Percentiles rank a stretch among this genome's conserved stretches.
phyloP scores from a whole-genome alignment of 1,140 invertebrate species.

The Bombus balteatus region DNA sequence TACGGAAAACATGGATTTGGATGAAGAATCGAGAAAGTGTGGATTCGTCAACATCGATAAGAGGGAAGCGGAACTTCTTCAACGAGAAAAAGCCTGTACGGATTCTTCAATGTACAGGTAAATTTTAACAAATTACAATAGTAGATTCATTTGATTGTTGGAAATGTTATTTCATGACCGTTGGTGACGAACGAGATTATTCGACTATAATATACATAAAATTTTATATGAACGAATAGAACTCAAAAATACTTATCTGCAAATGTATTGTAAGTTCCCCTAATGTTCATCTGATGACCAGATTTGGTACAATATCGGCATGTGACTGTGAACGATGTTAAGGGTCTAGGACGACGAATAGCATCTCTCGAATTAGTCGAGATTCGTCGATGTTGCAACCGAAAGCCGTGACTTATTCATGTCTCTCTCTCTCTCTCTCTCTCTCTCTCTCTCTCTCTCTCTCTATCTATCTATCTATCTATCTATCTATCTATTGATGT shows the following conservation, averaged over 20 bases:
- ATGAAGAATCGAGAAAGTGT: conserved; percentile 63
- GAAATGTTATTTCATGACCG: not conserved
- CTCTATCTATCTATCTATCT: too few species aligned
- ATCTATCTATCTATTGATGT: too few species aligned
- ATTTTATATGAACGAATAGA: not conserved
- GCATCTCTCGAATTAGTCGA: conserved; percentile 65
- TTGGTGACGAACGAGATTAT: not conserved
- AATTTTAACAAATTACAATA: not conserved
- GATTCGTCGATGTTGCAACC: conserved; percentile 59
- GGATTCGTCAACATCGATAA: conserved; percentile 70
- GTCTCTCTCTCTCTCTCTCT: conserved; percentile 13
- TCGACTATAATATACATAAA: not conserved
- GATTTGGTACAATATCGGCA: conserved; percentile 28
- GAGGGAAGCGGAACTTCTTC: conserved; percentile 60
- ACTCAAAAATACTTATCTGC: not conserved
- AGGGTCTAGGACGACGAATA: conserved; percentile 66
- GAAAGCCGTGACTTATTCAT: conserved; percentile 66
- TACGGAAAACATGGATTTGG: conserved; percentile 66
- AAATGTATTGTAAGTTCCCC: not conserved
- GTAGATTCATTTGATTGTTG: not conserved
- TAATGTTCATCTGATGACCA: not conserved
- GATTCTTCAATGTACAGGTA: conserved; percentile 74
- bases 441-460: not conserved
- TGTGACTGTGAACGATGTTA: conserved; percentile 58
- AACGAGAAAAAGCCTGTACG: conserved; percentile 68